Conservation (phyloP, 2,888 invertebrate genomes). For the Crocallis elinguaria region DNA sequence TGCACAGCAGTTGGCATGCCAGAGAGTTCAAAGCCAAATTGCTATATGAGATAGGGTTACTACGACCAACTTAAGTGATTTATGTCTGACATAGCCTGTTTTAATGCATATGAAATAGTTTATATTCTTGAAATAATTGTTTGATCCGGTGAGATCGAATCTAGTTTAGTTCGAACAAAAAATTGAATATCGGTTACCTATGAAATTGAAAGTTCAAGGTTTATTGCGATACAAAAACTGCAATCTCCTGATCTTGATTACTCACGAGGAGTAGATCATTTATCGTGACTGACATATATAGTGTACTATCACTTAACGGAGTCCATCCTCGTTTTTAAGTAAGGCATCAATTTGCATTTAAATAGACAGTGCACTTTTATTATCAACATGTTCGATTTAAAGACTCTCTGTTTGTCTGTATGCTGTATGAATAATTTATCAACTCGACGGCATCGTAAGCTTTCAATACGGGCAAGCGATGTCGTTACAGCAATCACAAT, state of each 20-base stretch:
- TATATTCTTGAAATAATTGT: constrained; percentile 5
- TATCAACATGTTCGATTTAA: constrained; percentile 27
- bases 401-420: constrained; percentile 21
- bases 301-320: neutral
- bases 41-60: constrained; percentile 17
- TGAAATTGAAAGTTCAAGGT: constrained; percentile 39
- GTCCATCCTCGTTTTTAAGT: neutral
- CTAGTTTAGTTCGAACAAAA: constrained; percentile 25
- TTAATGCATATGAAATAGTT: neutral
- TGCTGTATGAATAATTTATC: constrained; percentile 38
- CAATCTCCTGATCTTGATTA: constrained; percentile 11
- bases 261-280: constrained; percentile 2
- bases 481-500: constrained; percentile 28
- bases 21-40: constrained; percentile 34
- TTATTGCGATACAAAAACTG: constrained; percentile 14
- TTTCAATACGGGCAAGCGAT: constrained; percentile 29
- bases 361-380: constrained; percentile 20
- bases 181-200: constrained; percentile 32
- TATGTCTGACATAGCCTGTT: constrained; percentile 1
- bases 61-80: constrained; percentile 10
- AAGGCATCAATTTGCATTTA: constrained; percentile 6
- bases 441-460: constrained; percentile 31
- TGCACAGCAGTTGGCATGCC: constrained; percentile 14
- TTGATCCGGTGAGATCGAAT: constrained; percentile 25
- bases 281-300: neutral